Base-by-base conservation (phyloP, 2,888 invertebrate species). In the Theretra japonica region DNA sequence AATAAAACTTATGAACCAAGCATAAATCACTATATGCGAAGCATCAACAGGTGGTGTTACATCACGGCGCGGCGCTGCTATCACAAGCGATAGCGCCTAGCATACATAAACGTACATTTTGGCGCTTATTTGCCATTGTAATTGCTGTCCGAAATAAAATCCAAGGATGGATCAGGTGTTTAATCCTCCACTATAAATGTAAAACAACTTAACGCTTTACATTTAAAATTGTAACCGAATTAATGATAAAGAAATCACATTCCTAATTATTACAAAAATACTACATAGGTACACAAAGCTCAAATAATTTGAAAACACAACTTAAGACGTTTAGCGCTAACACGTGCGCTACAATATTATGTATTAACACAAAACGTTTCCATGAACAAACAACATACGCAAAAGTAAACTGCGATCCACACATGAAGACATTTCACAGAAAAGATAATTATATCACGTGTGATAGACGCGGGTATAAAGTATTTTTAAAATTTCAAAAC, bases 281-380 rank as follows among this genome's bases (percentile, higher is more conserved):
- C 5, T 28, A 28, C 28, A 5, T 1, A 28, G 5, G 5, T 5
- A 28, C 28, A 28, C 28, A 28, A 33, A 15, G 11, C 11, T 41
- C 15, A 41, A 15, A 11, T 41, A 11, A 41, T 0, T 3, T 11
- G 3, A 41, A 33, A 15, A 41, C 41, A 15, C 41, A 41, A 3
- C 11, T 33, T 41, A 1, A 11, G 15, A 41, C 11, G 11, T 41
- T 41, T 41, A 41, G 33, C 8, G 33, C 33, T 11, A 33, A 33
- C 33, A 8, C 33, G 8, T 8, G 41, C 58, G 17, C 41, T 41
- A 30, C 21, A 57, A 56, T 28, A 30, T 17, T 53, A 7, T 56
- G 33, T 58, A 41, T 57, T 70, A 70, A 58, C 58, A 41, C 58
- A 70, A 70, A 70, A 33, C 41, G 21, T 56, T 70, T 57, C 57